phyloP scores from a whole-genome alignment of 2,113 vertebrate genomes.

The Corydoras sp. region DNA sequence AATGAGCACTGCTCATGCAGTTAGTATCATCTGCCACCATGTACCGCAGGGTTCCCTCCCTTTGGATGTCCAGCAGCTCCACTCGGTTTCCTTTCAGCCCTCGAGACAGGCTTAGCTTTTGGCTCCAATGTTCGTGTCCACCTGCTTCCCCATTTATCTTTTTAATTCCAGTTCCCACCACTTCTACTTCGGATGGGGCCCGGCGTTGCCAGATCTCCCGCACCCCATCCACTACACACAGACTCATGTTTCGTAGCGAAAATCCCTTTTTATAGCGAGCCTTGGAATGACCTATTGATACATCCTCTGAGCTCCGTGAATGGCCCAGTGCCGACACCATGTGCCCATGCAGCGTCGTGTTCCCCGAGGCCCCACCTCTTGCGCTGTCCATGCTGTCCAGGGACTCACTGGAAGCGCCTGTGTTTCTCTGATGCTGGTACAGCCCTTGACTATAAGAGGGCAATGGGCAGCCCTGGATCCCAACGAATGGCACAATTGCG shows the following conservation, averaged over 20 bases:
- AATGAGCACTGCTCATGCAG: constrained; percentile 80
- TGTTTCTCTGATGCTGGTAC: constrained; percentile 71
- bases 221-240: constrained; percentile 91
- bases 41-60: constrained; percentile 87
- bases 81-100: constrained; percentile 75
- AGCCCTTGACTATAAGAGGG: constrained; percentile 75
- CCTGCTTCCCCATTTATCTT: constrained; percentile 47
- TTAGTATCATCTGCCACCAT: constrained; percentile 92
- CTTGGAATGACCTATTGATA: constrained; percentile 73
- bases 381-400: constrained; percentile 81
- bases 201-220: constrained; percentile 94
- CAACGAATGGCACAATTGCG: constrained; percentile 81
- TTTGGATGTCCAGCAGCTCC: constrained; percentile 88
- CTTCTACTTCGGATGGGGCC: constrained; percentile 78
- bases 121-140: constrained; percentile 68
- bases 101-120: constrained; percentile 65
- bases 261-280: constrained; percentile 92
- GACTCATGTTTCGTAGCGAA: constrained; percentile 93
- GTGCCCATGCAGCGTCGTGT: constrained; percentile 67
- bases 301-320: constrained; percentile 90
- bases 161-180: constrained; percentile 47
- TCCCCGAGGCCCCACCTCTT: constrained; percentile 55
- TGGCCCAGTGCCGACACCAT: constrained; percentile 79
- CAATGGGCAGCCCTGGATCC: constrained; percentile 77
- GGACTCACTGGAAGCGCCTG: constrained; percentile 74